Evolutionary conservation across 2,888 invertebrate species (phyloP).

Genomic region (Caenorhabditis wallacei): DNA sequence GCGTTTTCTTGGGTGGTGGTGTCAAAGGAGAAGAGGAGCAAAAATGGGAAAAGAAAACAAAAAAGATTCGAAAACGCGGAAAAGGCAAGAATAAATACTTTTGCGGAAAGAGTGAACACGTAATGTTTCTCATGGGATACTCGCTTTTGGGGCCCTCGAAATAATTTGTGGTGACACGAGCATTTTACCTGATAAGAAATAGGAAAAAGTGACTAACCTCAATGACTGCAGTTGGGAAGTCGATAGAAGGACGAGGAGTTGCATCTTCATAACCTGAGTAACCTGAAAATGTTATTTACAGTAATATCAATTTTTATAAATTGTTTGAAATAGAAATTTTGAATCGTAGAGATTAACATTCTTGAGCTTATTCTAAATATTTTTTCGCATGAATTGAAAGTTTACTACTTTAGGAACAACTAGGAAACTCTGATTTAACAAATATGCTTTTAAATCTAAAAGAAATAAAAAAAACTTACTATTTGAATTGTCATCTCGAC

Average conservation of each 20-base stretch:
- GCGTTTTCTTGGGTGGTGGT: constrained; percentile 51
- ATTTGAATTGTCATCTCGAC: constrained; percentile 57
- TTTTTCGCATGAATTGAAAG: too few species aligned
- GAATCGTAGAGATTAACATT: too few species aligned
- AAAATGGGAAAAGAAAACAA: constrained; percentile 49
- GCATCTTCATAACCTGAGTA: constrained; percentile 55
- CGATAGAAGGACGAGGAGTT: constrained; percentile 71
- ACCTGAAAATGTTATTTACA: constrained; percentile 24
- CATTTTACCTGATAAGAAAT: constrained; percentile 38
- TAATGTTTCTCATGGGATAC: constrained; percentile 67
- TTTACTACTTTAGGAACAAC: too few species aligned
- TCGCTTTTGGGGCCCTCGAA: constrained; percentile 22
- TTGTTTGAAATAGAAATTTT: too few species aligned
- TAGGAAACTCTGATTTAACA: too few species aligned
- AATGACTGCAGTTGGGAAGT: constrained; percentile 72
- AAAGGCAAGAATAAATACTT: constrained; percentile 62
- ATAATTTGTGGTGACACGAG: constrained; percentile 47
- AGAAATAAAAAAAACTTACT: constrained; percentile 31
- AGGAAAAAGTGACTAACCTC: constrained; percentile 47
- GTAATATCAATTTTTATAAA: not conserved
- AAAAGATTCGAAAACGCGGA: constrained; percentile 47
- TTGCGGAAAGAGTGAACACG: constrained; percentile 64
- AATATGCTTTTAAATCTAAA: not conserved
- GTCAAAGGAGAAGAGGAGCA: constrained; percentile 44
- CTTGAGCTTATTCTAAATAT: too few species aligned